A percentile compares a stretch with the other conserved stretches of the same genome.
Conservation (phyloP, 1,140 invertebrate genomes). For the Phenacoccus solenopsis region DNA sequence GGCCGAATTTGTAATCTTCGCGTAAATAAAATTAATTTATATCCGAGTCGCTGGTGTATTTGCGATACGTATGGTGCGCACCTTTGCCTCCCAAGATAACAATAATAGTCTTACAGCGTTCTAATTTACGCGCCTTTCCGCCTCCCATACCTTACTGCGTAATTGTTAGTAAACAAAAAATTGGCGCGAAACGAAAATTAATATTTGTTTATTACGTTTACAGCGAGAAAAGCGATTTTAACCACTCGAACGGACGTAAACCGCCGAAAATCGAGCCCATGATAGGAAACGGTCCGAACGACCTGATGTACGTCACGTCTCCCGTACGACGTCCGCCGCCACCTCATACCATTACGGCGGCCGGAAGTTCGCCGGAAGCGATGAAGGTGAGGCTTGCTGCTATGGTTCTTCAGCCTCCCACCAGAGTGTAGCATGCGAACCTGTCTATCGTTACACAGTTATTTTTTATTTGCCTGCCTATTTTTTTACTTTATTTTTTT, state of each 20-base stretch:
- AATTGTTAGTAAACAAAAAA: no score
- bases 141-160: no score
- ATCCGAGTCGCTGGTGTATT: no score
- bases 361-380: constrained; percentile 45
- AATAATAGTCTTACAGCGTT: no score
- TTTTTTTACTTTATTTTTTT: not conserved
- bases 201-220: no score
- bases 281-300: constrained; percentile 36
- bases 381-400: constrained; percentile 66
- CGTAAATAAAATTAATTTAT: not conserved
- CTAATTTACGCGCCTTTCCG: no score
- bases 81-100: no score
- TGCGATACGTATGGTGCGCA: no score
- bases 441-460: constrained; percentile 22
- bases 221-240: constrained; percentile 43
- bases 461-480: constrained; percentile 11
- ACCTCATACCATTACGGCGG: constrained; percentile 29
- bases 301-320: constrained; percentile 42
- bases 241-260: constrained; percentile 31
- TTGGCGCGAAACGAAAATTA: no score
- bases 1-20: no score
- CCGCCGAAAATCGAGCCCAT: constrained; percentile 27
- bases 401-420: constrained; percentile 61
- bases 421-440: constrained; percentile 52
- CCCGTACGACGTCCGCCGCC: constrained; percentile 22